Base-by-base conservation (phyloP, 1,140 invertebrate species). In the Planococcus citri region DNA sequence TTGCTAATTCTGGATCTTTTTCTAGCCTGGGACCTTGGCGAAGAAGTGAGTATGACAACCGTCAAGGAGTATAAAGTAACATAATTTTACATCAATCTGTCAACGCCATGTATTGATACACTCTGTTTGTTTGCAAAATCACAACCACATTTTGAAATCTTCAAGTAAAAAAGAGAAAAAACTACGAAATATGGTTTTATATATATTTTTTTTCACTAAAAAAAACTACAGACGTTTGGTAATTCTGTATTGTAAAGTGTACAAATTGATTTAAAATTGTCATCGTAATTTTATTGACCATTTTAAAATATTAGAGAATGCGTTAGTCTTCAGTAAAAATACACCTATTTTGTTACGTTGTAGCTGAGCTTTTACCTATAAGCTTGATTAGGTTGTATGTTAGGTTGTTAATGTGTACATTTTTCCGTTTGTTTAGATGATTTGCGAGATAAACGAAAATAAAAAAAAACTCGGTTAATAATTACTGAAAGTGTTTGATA, bases 321-420 rank as follows among this genome's bases (percentile, higher is more conserved):
- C 41, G 41, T 51, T 51, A 51, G 41, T 51, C 41, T 9, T 51
- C 41, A 51, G 41, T 51, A 51, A 51, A 51, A 51, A n/a, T n/a
- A n/a, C n/a, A n/a, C n/a, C n/a, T n/a, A n/a, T n/a, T n/a, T 51
- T 20, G 41, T 17, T 51, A 51, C 17, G 41, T 20, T 9, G 17
- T 51, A 14, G 41, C 41, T 51, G 6, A 51, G 41, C 41, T 51
- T 51, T 51, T 51, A 51, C 41, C 41, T 4, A 9, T n/a, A 51
- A 20, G 41, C 41, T 33, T 51, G 4, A 17, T 9, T 51, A 9
- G 17, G 41, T 17, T 51, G 4, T 51, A 51, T 51, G 17, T 51
- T 51, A 51, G 2, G 41, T 51, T 51, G 41, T 51, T 51, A 51
- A 51, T 51, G 41, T 51, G 41, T 51, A 51, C 17, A 9, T 51